Percentiles rank a stretch among this genome's conserved stretches.
phyloP scores from a whole-genome alignment of 2,797 vertebrate species.

The Amblyraja radiata region DNA sequence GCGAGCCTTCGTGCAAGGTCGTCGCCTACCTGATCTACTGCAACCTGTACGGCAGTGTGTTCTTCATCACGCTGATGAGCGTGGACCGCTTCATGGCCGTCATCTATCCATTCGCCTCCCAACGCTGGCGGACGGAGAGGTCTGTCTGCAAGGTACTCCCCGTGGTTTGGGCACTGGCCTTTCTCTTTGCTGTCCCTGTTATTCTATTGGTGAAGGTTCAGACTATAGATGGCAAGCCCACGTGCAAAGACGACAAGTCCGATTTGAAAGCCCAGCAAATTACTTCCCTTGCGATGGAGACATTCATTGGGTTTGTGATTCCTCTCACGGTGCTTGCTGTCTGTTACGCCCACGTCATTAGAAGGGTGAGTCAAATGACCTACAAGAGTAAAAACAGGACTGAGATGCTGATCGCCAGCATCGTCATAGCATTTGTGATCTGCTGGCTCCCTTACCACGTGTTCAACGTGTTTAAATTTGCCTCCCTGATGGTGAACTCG shows the following conservation, averaged over 20 bases:
- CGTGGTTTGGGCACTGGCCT: slow-evolving; percentile 61
- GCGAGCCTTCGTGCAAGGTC: too few relatives aligned
- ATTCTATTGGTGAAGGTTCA: slow-evolving; percentile 62
- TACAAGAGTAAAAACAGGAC: slow-evolving; percentile 67
- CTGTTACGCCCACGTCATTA: slow-evolving; percentile 69
- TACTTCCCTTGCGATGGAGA: slow-evolving; percentile 65
- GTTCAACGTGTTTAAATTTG: slow-evolving; percentile 63
- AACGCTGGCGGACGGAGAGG: slow-evolving; percentile 63
- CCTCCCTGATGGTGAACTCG: slow-evolving; percentile 49
- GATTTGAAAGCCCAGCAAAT: slow-evolving; percentile 53
- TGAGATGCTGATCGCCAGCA: slow-evolving; percentile 61
- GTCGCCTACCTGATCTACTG: too few relatives aligned
- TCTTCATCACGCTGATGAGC: too few relatives aligned
- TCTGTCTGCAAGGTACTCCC: slow-evolving; percentile 55
- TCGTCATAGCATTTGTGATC: slow-evolving; percentile 66
- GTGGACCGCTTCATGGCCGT: too few relatives aligned
- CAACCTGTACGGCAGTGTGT: too few relatives aligned
- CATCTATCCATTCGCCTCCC: too few relatives aligned
- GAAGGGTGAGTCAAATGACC: slow-evolving; percentile 68
- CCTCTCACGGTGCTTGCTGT: slow-evolving; percentile 67
- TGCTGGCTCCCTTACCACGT: slow-evolving; percentile 79
- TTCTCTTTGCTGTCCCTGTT: slow-evolving; percentile 66
- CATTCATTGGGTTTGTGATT: slow-evolving; percentile 68
- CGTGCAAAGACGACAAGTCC: slow-evolving; percentile 59
- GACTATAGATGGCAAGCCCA: background rate